Evolutionary conservation across 2,797 vertebrate genomes (phyloP), one percentile per base, ranked within the genome.

Genomic region (Sebastes ruberrimus): DNA sequence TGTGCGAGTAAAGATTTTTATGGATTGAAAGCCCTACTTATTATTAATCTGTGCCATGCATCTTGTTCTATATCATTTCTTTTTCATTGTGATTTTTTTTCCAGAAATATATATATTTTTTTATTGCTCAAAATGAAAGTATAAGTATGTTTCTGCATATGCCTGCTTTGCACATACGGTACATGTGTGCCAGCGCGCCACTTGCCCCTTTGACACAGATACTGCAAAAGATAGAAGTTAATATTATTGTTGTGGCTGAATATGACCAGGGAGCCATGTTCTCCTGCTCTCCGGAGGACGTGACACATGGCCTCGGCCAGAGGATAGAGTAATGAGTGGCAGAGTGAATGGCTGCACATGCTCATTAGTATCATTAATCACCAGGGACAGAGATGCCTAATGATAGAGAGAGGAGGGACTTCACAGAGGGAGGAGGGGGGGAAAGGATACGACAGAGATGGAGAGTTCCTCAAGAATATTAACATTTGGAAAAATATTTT

Each of bases 311-410:
- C 87, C 76, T 3, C 59, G 89, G 85, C 93, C 89, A 90, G 87
- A 88, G 88, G 89, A 93, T 79, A 93, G 85, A 94, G 94, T 92
- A 91, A 93, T 90, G 88, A 91, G 88, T 88, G 89, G 87, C 87
- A 84, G 86, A 91, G 91, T 92, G 92, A 94, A 87, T 90, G 90
- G 93, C 90, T 93, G 89, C 93, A 93, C 93, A 90, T 93, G 90
- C 92, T 94, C 95, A 93, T 95, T 94, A 94, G 92, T 91, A 84
- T 94, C 94, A 95, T 95, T 95, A 94, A 94, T 95, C 94, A 95
- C 82, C 72, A 55, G 91, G 85, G 93, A 92, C 92, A 91, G 93
- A 90, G 87, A 92, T 85, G 89, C 81, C 86, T 91, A 93, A 94
- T 90, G 92, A 92, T 91, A 87, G 86, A 86, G 83, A 81, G 89